phyloP scores from a whole-genome alignment of 2,797 vertebrate species.

The Taeniopygia guttata region DNA sequence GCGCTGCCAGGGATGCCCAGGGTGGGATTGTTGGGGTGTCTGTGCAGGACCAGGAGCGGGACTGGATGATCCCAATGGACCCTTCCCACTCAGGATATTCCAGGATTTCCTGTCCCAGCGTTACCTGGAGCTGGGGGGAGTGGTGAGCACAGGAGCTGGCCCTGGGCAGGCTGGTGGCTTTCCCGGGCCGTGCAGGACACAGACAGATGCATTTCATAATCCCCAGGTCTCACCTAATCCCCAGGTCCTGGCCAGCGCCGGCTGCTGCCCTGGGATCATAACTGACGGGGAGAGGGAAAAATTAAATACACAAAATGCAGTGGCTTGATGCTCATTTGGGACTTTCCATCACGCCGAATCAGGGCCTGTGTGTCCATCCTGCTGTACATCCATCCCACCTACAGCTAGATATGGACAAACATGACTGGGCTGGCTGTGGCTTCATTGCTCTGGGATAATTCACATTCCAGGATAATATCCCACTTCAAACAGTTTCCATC shows the following conservation, averaged over 20 bases:
- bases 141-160: fast-evolving
- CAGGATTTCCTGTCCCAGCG: background rate
- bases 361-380: background rate
- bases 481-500: background rate
- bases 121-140: background rate
- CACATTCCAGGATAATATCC: background rate
- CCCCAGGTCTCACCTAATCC: background rate
- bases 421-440: fast-evolving
- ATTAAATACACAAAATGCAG: background rate
- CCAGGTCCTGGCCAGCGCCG: fast-evolving
- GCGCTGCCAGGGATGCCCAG: fast-evolving
- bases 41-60: fast-evolving
- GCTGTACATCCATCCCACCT: background rate
- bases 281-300: background rate
- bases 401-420: background rate
- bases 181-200: fast-evolving
- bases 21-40: background rate
- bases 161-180: background rate
- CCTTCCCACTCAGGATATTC: background rate
- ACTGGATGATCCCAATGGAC: background rate
- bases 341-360: fast-evolving
- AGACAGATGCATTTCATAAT: background rate
- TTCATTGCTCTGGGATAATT: background rate
- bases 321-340: background rate
- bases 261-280: background rate